Conservation (phyloP, 2,113 vertebrate genomes). For the Patagioenas fasciata region DNA sequence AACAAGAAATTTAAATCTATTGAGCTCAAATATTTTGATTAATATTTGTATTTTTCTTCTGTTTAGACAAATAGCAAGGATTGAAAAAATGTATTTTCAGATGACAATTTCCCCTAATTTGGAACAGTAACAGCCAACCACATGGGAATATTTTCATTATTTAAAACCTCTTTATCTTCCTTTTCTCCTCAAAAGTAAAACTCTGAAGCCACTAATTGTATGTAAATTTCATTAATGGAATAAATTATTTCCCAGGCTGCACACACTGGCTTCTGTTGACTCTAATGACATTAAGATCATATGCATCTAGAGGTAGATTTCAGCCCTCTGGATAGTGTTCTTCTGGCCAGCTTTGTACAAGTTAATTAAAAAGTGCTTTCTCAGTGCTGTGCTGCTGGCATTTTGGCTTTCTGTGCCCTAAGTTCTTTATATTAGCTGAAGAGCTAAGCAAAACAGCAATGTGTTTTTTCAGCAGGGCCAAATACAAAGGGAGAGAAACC, state of each 20-base stretch:
- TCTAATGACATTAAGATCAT: not conserved
- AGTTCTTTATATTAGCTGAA: not conserved
- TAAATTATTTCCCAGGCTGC: not conserved
- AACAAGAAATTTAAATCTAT: not conserved
- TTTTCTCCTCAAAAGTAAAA: not conserved
- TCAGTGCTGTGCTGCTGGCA: not conserved
- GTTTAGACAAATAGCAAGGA: not conserved
- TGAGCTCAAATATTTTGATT: not conserved
- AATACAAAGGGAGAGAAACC: not conserved
- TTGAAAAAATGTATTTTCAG: not conserved
- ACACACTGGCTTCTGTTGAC: not conserved
- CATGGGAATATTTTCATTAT: not conserved
- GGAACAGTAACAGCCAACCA: not conserved
- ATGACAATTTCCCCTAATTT: not conserved
- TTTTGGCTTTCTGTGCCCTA: not conserved
- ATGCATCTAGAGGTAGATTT: not conserved
- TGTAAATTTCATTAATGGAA: not conserved
- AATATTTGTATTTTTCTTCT: not conserved
- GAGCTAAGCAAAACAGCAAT: not conserved
- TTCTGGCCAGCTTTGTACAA: not conserved
- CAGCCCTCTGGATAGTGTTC: not conserved
- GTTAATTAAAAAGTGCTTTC: conserved; percentile 18
- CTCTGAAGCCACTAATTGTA: not conserved
- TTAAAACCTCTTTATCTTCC: not conserved
- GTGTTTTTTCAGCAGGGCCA: not conserved